Conservation (phyloP, 1,140 invertebrate species). For the Bactericera cockerelli region DNA sequence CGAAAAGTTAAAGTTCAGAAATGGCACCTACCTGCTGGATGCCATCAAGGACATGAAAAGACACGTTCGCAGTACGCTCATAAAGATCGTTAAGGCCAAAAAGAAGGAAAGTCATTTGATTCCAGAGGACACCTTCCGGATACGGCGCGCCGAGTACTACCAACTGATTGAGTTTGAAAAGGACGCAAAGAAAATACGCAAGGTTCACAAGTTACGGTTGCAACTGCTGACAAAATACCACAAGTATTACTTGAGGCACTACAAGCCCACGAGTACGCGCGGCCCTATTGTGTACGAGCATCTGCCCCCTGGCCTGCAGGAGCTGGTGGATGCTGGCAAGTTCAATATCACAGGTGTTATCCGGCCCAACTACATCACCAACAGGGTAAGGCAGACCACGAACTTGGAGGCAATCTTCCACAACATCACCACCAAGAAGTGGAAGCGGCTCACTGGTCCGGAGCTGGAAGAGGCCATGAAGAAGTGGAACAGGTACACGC, state of each 20-base stretch:
- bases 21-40: not conserved
- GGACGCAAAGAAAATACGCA: not conserved
- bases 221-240: not conserved
- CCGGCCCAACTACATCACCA: not conserved
- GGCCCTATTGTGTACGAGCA: not conserved
- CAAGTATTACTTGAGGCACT: slow-evolving; percentile 5
- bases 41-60: not conserved
- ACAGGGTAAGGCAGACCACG: not conserved
- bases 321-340: not conserved
- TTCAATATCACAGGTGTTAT: slow-evolving; percentile 1
- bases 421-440: not conserved
- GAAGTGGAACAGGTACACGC: slow-evolving; percentile 5
- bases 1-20: not conserved
- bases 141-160: not conserved
- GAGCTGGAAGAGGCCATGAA: slow-evolving; percentile 1
- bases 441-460: not conserved
- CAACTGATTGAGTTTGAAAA: not conserved
- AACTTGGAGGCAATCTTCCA: slow-evolving; percentile 2
- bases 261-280: not conserved
- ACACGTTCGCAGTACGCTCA: not conserved
- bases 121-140: not conserved
- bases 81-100: not conserved
- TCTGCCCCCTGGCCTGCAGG: not conserved
- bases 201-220: not conserved
- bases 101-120: not conserved